phyloP scores from a whole-genome alignment of 1,140 invertebrate species.

The Lutraria rhynchaena region DNA sequence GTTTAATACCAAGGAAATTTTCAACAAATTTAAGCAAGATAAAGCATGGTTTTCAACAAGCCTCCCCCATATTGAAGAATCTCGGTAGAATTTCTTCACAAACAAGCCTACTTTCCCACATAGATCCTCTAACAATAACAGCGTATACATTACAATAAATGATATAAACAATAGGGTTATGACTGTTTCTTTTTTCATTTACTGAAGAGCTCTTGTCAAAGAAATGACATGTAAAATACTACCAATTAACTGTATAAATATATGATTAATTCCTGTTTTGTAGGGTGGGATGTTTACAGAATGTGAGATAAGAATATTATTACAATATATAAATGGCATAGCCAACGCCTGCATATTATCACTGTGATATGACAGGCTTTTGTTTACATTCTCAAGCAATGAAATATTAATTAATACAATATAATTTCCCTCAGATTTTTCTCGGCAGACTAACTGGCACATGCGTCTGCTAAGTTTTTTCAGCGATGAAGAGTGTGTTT shows the following conservation, averaged over 20 bases:
- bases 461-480: conserved; percentile 17
- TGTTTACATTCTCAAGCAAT: conserved; percentile 51
- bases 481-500: conserved; percentile 13
- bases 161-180: conserved; percentile 47
- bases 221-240: conserved; percentile 50
- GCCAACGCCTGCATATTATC: conserved; percentile 41
- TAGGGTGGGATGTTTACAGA: conserved; percentile 57
- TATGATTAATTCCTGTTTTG: conserved; percentile 39
- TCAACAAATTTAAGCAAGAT: too few relatives aligned
- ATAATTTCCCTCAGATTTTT: conserved; percentile 5
- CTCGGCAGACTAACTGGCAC: conserved; percentile 11
- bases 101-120: conserved; percentile 49
- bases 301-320: conserved; percentile 53
- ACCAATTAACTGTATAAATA: conserved; percentile 61
- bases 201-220: conserved; percentile 32
- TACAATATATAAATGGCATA: conserved; percentile 36
- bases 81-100: neutral
- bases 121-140: neutral
- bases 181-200: conserved; percentile 37
- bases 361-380: conserved; percentile 50
- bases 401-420: conserved; percentile 55
- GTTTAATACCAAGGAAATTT: too few relatives aligned
- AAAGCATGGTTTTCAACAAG: too few relatives aligned
- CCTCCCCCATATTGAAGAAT: too few relatives aligned
- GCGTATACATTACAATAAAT: conserved; percentile 45